A percentile compares a stretch with the other conserved stretches of the same genome.
Conservation (phyloP, 2,888 invertebrate genomes). For the Cephus rjabovi region DNA sequence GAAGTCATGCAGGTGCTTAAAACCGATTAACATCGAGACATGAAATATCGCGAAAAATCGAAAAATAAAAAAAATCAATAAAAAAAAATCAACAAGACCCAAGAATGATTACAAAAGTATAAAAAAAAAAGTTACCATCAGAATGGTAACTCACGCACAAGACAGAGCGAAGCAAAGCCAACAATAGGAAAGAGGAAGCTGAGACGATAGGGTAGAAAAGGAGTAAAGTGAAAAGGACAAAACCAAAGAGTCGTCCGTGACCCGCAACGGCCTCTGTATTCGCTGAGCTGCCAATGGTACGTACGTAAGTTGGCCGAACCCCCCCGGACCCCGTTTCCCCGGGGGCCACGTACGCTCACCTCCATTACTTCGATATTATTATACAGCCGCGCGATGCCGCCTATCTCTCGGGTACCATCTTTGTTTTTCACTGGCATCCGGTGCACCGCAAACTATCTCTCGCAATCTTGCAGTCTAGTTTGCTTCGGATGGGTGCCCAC, state of each 20-base stretch:
- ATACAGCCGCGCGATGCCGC: slow-evolving; percentile 36
- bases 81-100: too few relatives aligned
- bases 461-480: slow-evolving; percentile 34
- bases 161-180: slow-evolving; percentile 16
- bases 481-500: too few relatives aligned
- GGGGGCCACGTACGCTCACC: slow-evolving; percentile 46
- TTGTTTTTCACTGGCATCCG: slow-evolving; percentile 48
- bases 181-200: slow-evolving; percentile 24
- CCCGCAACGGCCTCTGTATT: slow-evolving; percentile 43
- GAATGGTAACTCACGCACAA: slow-evolving; percentile 50
- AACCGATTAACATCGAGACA: too few relatives aligned
- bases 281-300: neutral
- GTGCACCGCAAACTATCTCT: slow-evolving; percentile 41
- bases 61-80: too few relatives aligned
- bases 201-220: slow-evolving; percentile 9
- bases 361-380: slow-evolving; percentile 58
- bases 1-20: too few relatives aligned
- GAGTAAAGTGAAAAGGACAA: too few relatives aligned
- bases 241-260: slow-evolving; percentile 28
- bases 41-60: too few relatives aligned
- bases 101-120: too few relatives aligned
- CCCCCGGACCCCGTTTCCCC: slow-evolving; percentile 17
- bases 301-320: neutral
- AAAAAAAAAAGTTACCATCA: too few relatives aligned
- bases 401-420: slow-evolving; percentile 46